Conservation (phyloP, 2,888 invertebrate genomes). For the Caenorhabditis afra region DNA sequence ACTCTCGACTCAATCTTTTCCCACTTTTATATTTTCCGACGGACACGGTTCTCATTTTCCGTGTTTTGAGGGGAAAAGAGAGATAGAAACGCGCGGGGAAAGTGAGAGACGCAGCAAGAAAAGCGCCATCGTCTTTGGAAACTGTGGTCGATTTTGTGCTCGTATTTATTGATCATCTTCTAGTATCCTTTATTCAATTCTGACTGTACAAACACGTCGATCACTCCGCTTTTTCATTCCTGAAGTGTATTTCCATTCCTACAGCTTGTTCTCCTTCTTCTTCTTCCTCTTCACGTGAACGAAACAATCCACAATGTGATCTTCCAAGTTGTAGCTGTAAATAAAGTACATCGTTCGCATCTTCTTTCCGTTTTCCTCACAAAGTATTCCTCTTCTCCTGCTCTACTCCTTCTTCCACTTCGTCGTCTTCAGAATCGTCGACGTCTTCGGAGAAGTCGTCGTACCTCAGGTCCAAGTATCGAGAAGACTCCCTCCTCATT, state of each 20-base stretch:
- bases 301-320: constrained; percentile 34
- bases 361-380: neutral
- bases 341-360: neutral
- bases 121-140: too few species aligned
- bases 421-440: neutral
- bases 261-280: constrained; percentile 10
- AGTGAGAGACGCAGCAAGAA: neutral
- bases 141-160: neutral
- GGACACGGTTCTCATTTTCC: too few species aligned
- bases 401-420: neutral
- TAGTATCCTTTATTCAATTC: too few species aligned
- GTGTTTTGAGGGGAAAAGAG: too few species aligned
- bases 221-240: too few species aligned
- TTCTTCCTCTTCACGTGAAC: constrained; percentile 34
- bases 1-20: too few species aligned
- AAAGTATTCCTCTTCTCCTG: neutral
- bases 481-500: constrained; percentile 3
- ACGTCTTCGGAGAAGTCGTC: constrained; percentile 21
- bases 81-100: neutral
- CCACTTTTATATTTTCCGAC: neutral
- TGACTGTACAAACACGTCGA: too few species aligned
- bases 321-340: constrained; percentile 38
- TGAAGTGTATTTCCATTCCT: too few species aligned
- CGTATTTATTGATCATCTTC: too few species aligned
- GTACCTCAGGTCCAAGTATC: constrained; percentile 23